These are phyloP conservation scores for Pelochelys cantorii DNA, from an alignment of 2,797 vertebrate species.

Conservation along the genomic window DNA sequence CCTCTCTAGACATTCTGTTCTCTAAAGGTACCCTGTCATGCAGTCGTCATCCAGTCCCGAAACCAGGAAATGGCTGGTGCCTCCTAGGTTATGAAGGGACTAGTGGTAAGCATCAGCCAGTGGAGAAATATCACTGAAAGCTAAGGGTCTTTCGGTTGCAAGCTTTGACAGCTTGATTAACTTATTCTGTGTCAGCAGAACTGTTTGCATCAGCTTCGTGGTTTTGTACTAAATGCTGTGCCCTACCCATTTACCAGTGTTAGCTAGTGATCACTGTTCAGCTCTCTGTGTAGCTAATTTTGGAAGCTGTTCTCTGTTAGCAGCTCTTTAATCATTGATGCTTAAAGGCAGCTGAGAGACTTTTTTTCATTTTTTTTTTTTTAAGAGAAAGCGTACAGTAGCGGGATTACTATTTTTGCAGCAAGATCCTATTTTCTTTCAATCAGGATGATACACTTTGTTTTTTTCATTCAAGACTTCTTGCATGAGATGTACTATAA, in stretches of 20 bases:
- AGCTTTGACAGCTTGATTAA: conserved; percentile 20
- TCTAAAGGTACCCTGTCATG: neutral
- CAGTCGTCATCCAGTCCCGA: neutral
- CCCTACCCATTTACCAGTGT: conserved; percentile 19
- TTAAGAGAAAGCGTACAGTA: neutral
- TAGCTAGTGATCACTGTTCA: accelerated
- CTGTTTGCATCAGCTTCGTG: neutral
- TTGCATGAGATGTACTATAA: conserved; percentile 22
- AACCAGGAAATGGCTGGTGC: neutral
- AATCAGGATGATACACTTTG: conserved; percentile 60
- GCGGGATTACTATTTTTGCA: conserved; percentile 30
- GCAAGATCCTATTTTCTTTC: conserved; percentile 48
- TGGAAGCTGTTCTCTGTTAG: conserved; percentile 18
- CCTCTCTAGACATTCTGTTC: neutral
- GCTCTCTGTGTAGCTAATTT: conserved; percentile 42
- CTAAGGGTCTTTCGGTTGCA: neutral
- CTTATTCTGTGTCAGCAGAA: neutral
- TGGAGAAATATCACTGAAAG: neutral
- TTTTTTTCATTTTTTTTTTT: conserved; percentile 20
- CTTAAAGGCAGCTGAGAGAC: conserved; percentile 33
- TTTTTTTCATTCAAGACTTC: conserved; percentile 49
- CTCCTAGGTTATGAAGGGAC: neutral
- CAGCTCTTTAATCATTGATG: conserved; percentile 28
- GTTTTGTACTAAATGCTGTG: neutral
- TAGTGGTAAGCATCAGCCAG: accelerated